These are phyloP conservation scores for Urocitellus parryii DNA, from an alignment of 2,113 vertebrate species.

Conservation along the genomic window DNA sequence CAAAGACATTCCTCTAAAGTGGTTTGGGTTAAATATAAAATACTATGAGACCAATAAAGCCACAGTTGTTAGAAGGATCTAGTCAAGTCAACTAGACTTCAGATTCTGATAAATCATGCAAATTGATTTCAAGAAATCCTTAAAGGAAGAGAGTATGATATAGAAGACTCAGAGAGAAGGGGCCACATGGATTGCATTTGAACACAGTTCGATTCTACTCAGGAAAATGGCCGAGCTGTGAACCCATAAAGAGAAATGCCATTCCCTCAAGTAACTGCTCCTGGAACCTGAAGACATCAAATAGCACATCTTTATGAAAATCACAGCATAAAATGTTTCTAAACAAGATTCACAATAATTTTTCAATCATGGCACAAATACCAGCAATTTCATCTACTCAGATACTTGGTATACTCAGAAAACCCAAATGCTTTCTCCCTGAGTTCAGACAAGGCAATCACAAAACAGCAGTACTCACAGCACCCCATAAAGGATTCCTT, in stretches of 20 bases:
- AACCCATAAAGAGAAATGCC: neutral
- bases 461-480: constrained; percentile 76
- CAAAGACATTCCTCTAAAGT: neutral
- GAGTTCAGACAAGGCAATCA: neutral
- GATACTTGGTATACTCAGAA: neutral
- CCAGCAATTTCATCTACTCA: neutral
- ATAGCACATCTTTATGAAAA: neutral
- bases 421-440: neutral
- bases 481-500: constrained; percentile 72
- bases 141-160: neutral
- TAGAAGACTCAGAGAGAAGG: neutral
- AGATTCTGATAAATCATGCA: neutral
- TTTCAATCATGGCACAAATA: neutral
- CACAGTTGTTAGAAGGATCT: neutral
- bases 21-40: neutral
- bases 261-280: neutral
- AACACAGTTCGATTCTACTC: neutral
- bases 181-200: neutral
- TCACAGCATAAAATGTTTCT: neutral
- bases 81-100: neutral
- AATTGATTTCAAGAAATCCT: constrained; percentile 8
- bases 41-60: neutral
- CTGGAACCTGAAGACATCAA: neutral
- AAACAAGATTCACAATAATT: neutral
- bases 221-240: neutral